phyloP scores from a whole-genome alignment of 2,113 vertebrate genomes.

The Mirza zaza region DNA sequence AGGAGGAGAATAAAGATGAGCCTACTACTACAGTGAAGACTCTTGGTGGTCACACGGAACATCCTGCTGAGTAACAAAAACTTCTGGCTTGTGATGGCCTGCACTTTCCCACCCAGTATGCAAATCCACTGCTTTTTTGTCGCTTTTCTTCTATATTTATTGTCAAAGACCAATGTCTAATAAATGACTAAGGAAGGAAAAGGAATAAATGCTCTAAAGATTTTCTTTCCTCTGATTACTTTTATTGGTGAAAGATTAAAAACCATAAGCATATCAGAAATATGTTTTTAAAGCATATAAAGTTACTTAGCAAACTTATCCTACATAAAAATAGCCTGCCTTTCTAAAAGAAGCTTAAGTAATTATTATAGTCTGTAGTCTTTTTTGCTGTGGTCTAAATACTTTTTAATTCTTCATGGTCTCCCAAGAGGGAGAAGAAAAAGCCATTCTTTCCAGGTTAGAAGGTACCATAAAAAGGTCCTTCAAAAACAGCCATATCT shows the following conservation, averaged over 20 bases:
- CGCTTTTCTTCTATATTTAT: too few relatives aligned
- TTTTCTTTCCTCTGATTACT: not conserved
- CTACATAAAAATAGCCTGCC: not conserved
- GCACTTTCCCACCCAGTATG: not conserved
- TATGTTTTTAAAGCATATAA: not conserved
- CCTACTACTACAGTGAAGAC: rapidly evolving
- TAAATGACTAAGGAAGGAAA: constrained; percentile 20
- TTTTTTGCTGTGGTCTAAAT: not conserved
- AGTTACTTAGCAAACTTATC: not conserved
- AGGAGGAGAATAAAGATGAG: constrained; percentile 36
- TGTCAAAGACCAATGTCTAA: not conserved
- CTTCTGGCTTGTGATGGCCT: not conserved
- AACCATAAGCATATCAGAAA: constrained; percentile 10
- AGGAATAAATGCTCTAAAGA: not conserved
- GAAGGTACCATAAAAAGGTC: not conserved
- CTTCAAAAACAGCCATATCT: not conserved
- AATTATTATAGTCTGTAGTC: not conserved
- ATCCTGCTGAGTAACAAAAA: not conserved
- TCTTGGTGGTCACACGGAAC: not conserved
- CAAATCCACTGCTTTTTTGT: not conserved
- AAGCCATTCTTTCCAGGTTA: not conserved
- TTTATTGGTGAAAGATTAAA: constrained; percentile 16
- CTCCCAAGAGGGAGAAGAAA: not conserved
- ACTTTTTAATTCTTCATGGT: not conserved
- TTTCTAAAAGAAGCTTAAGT: not conserved